These are phyloP conservation scores for Pseudococcus jackbeardsleyi DNA, from an alignment of 2,888 invertebrate species.

Conservation along the genomic window DNA sequence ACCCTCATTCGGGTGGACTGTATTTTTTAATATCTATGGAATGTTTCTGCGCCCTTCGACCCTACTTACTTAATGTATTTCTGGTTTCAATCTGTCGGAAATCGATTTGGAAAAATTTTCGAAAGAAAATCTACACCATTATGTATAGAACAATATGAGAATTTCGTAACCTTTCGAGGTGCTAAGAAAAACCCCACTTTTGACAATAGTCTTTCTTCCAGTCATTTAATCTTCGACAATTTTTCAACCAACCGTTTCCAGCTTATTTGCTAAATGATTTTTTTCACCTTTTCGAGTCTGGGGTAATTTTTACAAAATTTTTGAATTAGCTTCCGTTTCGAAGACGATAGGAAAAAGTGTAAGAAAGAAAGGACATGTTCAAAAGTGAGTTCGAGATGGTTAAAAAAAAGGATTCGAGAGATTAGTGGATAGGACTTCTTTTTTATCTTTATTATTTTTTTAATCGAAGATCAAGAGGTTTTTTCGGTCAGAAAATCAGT, in stretches of 20 bases:
- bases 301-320: slow-evolving; percentile 22
- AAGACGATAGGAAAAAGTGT: neutral
- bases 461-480: neutral
- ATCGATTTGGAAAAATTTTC: neutral
- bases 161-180: slow-evolving; percentile 27
- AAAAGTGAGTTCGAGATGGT: neutral
- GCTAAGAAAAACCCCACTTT: neutral
- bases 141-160: slow-evolving; percentile 35
- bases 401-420: neutral
- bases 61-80: neutral
- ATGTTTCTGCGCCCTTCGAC: neutral
- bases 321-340: neutral
- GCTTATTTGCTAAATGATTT: slow-evolving; percentile 47
- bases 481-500: no score
- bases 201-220: slow-evolving; percentile 34
- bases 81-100: slow-evolving; percentile 4
- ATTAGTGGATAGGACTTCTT: neutral
- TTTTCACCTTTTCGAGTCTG: neutral
- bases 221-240: slow-evolving; percentile 43
- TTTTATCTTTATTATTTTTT: neutral
- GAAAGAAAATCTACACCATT: neutral
- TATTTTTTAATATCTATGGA: neutral
- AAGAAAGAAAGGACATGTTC: neutral
- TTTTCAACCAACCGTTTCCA: slow-evolving; percentile 9
- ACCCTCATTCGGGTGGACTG: neutral